A percentile compares a stretch with the other conserved stretches of the same genome.
These are phyloP conservation scores for Potorous gilbertii DNA, from an alignment of 2,797 vertebrate genomes.

Conservation along the genomic window DNA sequence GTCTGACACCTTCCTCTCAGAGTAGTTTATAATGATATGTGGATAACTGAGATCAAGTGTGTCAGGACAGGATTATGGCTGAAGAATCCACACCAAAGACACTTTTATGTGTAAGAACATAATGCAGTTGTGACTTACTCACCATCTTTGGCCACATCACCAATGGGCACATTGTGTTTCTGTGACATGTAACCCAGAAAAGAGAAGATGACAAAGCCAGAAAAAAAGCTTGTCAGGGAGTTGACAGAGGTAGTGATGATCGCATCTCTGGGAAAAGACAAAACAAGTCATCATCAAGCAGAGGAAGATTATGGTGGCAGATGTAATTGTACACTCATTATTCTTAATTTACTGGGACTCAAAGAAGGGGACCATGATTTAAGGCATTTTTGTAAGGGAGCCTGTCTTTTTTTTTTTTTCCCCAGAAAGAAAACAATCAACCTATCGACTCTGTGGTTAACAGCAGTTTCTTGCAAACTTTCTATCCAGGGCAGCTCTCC, in stretches of 20 bases:
- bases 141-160: conserved; percentile 93
- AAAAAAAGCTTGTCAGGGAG: conserved; percentile 95
- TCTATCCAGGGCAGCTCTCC: background rate
- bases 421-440: background rate
- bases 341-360: background rate
- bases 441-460: background rate
- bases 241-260: conserved; percentile 95
- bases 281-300: background rate
- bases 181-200: conserved; percentile 94
- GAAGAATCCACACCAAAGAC: background rate
- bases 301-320: background rate
- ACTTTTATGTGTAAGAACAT: background rate
- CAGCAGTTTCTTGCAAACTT: background rate
- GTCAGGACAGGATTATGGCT: background rate
- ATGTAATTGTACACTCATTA: background rate
- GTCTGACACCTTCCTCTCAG: background rate
- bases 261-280: conserved; percentile 87
- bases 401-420: background rate
- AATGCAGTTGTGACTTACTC: conserved; percentile 53
- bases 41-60: background rate
- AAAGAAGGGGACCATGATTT: background rate
- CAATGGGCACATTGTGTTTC: conserved; percentile 91
- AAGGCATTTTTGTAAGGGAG: background rate
- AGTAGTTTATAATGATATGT: background rate
- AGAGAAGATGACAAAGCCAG: conserved; percentile 95